These are phyloP conservation scores for Chloebia gouldiae DNA, from an alignment of 2,113 vertebrate species.

Conservation along the genomic window DNA sequence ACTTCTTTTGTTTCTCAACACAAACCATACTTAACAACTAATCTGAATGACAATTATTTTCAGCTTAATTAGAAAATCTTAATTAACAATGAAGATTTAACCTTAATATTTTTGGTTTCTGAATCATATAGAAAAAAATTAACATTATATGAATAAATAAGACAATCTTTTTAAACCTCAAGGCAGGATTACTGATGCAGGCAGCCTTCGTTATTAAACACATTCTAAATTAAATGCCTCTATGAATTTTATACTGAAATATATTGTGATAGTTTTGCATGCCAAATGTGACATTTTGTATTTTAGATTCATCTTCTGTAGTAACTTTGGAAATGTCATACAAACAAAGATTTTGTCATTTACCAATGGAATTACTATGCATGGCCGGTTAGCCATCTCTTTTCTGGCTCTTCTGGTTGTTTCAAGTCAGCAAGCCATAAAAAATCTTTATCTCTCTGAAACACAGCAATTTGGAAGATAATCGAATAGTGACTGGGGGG, in stretches of 20 bases:
- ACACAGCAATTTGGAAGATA: conserved; percentile 99
- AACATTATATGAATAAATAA: conserved; percentile 97
- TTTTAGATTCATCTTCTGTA: conserved; percentile 95
- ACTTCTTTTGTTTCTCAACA: conserved; percentile 87
- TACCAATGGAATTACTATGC: conserved; percentile 98
- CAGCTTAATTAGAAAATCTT: conserved; percentile 98
- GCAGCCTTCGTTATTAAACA: conserved; percentile 98
- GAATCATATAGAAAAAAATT: conserved; percentile 82
- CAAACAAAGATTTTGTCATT: conserved; percentile 99
- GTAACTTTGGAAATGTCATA: conserved; percentile 98
- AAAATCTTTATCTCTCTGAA: conserved; percentile 99
- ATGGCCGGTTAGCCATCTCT: conserved; percentile 91
- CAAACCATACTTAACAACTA: conserved; percentile 91
- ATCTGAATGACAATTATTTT: conserved; percentile 96
- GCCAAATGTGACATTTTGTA: conserved; percentile 99
- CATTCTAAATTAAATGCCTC: conserved; percentile 99
- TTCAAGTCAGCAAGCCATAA: conserved; percentile 99
- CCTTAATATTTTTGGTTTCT: conserved; percentile 90
- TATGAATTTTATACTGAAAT: conserved; percentile 99
- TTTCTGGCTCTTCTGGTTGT: conserved; percentile 90
- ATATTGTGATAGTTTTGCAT: conserved; percentile 99
- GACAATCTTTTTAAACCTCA: conserved; percentile 97
- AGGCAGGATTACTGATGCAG: conserved; percentile 99
- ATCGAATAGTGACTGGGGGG: conserved; percentile 99
- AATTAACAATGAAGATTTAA: conserved; percentile 99